Base-by-base conservation (phyloP, 2,113 vertebrate species). In the Nerophis lumbriciformis region DNA sequence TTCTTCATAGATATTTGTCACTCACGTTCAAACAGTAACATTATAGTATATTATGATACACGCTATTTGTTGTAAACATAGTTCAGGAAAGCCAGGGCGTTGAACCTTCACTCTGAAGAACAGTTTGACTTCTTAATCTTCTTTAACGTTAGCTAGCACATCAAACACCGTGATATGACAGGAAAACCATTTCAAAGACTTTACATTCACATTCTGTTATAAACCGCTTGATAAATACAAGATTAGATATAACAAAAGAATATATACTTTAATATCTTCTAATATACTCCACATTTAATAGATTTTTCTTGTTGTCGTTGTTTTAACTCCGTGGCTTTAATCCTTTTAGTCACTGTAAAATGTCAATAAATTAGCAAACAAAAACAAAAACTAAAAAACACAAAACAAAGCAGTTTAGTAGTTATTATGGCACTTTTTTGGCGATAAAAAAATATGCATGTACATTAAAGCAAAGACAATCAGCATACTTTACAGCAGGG, bases 201-300 rank as follows among this genome's bases (percentile, higher is more conserved):
- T 91, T 90, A 90, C 88, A 91, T 90, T 90, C 89, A 92, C 89
- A 72, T 82, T 83, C 84, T 85, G 72, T 88, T 90, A 91, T 91
- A 91, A 92, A 92, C 88, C 82, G 83, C 87, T 88, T 90, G 90
- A 90, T 91, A 90, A 90, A 90, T 91, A 90, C 80, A 91, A 90
- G 84, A 87, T 87, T 91, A 88, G 77, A 88, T 90, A 87, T 86
- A 90, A 89, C 87, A 92, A 90, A 90, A 90, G 87, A 90, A 90
- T 91, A 92, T 86, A 81, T 84, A 83, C 79, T 80, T 83, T 72
- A 77, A 79, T 84, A 71, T 83, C 62, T 81, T 77, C 59, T 77
- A 80, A 86, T 85, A 88, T 86, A 82, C 72, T 76, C 75, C 82
- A 90, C 81, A 88, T 84, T 78, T 77, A 78, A 81, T 72, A 65